phyloP scores from a whole-genome alignment of 2,113 vertebrate genomes.

The Blennius ocellaris region DNA sequence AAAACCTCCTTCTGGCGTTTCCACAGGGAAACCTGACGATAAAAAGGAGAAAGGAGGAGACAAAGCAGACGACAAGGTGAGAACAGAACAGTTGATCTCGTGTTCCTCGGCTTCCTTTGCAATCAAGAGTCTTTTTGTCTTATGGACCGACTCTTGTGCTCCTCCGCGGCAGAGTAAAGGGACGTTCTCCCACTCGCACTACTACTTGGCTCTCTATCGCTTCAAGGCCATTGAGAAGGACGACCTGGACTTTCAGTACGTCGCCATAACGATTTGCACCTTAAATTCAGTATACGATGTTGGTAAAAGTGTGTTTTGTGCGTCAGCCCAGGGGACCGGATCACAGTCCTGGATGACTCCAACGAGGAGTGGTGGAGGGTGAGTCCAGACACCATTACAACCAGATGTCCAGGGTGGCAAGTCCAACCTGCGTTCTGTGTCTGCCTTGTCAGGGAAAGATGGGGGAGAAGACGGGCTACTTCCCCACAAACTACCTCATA shows the following conservation, averaged over 20 bases:
- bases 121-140: not conserved
- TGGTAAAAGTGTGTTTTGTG: slow-evolving; percentile 28
- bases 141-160: not conserved
- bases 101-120: not conserved
- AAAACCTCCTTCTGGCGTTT: slow-evolving; percentile 5
- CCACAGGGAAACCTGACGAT: slow-evolving; percentile 89
- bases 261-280: slow-evolving; percentile 17
- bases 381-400: slow-evolving; percentile 57
- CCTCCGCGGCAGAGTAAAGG: slow-evolving; percentile 64
- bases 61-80: slow-evolving; percentile 91
- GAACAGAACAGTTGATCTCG: not conserved
- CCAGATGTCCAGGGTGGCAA: not conserved
- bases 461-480: slow-evolving; percentile 92
- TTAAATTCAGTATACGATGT: not conserved
- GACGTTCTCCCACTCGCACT: slow-evolving; percentile 91
- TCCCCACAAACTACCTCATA: slow-evolving; percentile 96
- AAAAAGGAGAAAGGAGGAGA: slow-evolving; percentile 92
- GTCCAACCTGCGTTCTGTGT: not conserved
- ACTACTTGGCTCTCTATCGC: slow-evolving; percentile 95
- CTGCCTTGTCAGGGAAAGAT: slow-evolving; percentile 89
- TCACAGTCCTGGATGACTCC: slow-evolving; percentile 96
- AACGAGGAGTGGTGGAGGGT: slow-evolving; percentile 99
- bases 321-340: slow-evolving; percentile 93
- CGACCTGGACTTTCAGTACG: slow-evolving; percentile 96
- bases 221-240: slow-evolving; percentile 98